phyloP scores from a whole-genome alignment of 2,888 invertebrate species.

The Lamellibrachia satsuma region DNA sequence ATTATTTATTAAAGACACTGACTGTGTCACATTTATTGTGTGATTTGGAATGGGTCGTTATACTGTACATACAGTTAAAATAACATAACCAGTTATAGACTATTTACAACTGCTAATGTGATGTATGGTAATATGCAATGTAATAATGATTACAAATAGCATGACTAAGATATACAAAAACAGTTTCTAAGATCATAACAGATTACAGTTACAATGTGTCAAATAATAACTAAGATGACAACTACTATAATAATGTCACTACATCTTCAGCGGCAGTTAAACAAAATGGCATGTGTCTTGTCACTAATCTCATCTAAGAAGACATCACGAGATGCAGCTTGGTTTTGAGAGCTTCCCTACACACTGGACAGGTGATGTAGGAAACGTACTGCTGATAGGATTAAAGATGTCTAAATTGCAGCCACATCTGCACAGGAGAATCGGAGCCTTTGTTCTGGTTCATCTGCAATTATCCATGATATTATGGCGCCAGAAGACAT shows the following conservation, averaged over 20 bases:
- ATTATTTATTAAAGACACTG: no score
- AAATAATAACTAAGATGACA: neutral
- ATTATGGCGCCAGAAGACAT: neutral
- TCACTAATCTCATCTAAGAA: neutral
- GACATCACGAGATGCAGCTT: neutral
- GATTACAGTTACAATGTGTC: neutral
- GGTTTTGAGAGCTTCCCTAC: constrained; percentile 3
- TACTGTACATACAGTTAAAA: no score
- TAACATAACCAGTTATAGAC: no score
- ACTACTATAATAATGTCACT: neutral
- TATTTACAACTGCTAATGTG: no score
- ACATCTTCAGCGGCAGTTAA: neutral
- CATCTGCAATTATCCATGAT: neutral
- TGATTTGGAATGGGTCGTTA: no score
- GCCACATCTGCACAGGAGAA: neutral
- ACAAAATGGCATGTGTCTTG: neutral
- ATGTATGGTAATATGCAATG: neutral
- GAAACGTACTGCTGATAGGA: neutral
- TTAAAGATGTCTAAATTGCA: constrained; percentile 10
- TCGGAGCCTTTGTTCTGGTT: neutral
- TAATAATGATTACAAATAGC: neutral
- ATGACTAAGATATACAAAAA: neutral
- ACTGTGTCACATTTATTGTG: no score
- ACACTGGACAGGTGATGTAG: neutral
- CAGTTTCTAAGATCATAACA: neutral